A percentile compares a stretch with the other conserved stretches of the same genome.
These are phyloP conservation scores for Menidia menidia DNA, from an alignment of 2,797 vertebrate genomes.

Conservation along the genomic window DNA sequence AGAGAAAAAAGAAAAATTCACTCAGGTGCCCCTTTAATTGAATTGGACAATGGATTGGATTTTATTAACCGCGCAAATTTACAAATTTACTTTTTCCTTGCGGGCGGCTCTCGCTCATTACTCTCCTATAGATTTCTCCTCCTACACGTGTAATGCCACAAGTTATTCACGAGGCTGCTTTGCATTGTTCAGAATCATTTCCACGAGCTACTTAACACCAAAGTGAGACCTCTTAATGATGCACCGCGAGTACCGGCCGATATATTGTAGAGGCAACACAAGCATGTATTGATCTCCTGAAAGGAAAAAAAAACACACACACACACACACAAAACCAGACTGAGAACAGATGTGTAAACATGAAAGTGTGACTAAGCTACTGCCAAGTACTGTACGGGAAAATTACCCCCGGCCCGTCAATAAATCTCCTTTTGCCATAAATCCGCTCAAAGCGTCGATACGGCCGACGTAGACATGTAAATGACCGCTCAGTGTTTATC, in stretches of 20 bases:
- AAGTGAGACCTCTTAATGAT: slow-evolving; percentile 43
- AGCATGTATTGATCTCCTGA: slow-evolving; percentile 46
- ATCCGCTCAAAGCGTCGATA: slow-evolving; percentile 4
- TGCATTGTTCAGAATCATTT: slow-evolving; percentile 82
- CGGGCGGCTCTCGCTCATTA: slow-evolving; percentile 78
- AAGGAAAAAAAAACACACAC: slow-evolving; percentile 3
- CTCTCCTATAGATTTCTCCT: slow-evolving; percentile 78
- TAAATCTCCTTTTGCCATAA: slow-evolving; percentile 3
- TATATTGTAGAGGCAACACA: slow-evolving; percentile 9
- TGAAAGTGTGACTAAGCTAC: slow-evolving; percentile 42
- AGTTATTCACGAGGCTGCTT: slow-evolving; percentile 75
- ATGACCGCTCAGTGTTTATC: not conserved
- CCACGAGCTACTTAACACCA: slow-evolving; percentile 59
- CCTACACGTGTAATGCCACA: slow-evolving; percentile 75
- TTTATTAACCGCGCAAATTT: slow-evolving; percentile 76
- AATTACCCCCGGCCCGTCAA: slow-evolving; percentile 40
- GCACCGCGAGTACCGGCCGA: slow-evolving; percentile 1
- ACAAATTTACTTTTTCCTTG: slow-evolving; percentile 70
- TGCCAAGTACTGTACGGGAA: slow-evolving; percentile 20
- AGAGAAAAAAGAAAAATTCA: slow-evolving; percentile 8
- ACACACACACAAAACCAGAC: not conserved
- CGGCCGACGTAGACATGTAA: slow-evolving; percentile 5
- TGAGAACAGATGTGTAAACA: slow-evolving; percentile 42
- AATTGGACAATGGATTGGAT: slow-evolving; percentile 68
- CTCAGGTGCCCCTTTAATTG: slow-evolving; percentile 63